Conservation (phyloP, 2,113 vertebrate species). For the Caranx ignobilis region DNA sequence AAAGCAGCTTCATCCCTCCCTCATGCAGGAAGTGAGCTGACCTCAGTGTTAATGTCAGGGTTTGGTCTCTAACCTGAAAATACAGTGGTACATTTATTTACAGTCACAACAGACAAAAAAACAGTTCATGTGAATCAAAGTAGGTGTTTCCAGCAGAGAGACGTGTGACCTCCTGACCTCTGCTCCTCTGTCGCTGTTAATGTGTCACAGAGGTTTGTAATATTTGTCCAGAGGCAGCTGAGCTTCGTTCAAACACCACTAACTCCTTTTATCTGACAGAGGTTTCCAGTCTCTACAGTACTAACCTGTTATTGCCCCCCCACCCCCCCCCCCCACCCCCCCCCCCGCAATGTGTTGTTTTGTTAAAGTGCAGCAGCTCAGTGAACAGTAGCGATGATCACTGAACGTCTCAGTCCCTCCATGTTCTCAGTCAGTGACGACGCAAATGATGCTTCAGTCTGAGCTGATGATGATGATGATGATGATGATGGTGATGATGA, state of each 20-base stretch:
- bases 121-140: neutral
- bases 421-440: neutral
- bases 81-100: too few relatives aligned
- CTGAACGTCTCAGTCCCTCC: too few relatives aligned
- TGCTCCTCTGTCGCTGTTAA: conserved; percentile 10
- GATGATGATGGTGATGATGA: too few relatives aligned
- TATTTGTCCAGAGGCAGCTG: conserved; percentile 27
- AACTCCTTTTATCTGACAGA: too few relatives aligned
- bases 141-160: neutral
- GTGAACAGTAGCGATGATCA: neutral
- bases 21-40: neutral
- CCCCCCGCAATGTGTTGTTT: too few relatives aligned
- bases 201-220: conserved; percentile 9
- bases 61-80: too few relatives aligned
- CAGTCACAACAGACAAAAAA: too few relatives aligned
- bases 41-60: too few relatives aligned
- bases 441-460: conserved; percentile 2
- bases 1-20: neutral
- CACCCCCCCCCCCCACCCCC: too few relatives aligned
- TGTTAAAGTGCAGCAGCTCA: neutral
- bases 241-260: too few relatives aligned
- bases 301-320: too few relatives aligned
- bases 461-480: neutral
- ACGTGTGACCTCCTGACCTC: neutral
- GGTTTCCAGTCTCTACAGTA: too few relatives aligned